Base-by-base conservation (phyloP, 2,888 invertebrate species). In the Spilosoma lubricipeda region DNA sequence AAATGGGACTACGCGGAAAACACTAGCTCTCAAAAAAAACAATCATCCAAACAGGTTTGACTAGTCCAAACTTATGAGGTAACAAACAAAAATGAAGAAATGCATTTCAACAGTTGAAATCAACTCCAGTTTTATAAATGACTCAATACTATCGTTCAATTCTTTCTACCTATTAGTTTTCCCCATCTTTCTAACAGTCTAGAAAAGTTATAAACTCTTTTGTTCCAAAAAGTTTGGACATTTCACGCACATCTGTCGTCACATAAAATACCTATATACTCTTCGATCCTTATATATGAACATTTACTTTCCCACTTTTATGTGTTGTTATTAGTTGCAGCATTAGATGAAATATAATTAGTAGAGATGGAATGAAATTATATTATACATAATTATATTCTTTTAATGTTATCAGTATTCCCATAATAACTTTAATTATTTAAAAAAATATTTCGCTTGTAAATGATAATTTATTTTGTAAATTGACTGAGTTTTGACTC, bases 241-340 rank as follows among this genome's bases (percentile, higher is more conserved):
- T 77, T 75, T 74, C 69, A 45, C 64, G 70, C 77, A 68, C 84
- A 82, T 79, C 82, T 81, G 82, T 79, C 63, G 74, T 76, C 76
- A 67, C 73, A 63, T 75, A 72, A 76, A 74, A 75, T 69, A 78
- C 73, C 81, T 8, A 52, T 2, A 3, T 83, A 77, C 79, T 81
- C 77, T 81, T 81, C 73, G 77, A 74, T 36, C 79, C 83, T 77
- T 79, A 84, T 77, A 59, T 52, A 69, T 70, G 66, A 45, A 70
- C 79, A 84, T 77, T 73, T 75, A 76, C 76, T 81, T 76, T 67
- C 42, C 36, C 59, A 82, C 76, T 77, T 83, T 73, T 71, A 77
- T 73, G 72, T 30, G 78, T 73, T 56, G 56, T 76, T 67, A 56
- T 80, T 59, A 66, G 68, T 77, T 78, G 75, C 33, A 75, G 63